A percentile compares a stretch with the other conserved stretches of the same genome.
Evolutionary conservation across 2,888 invertebrate genomes (phyloP).

Genomic region (Perithous albicinctus): DNA sequence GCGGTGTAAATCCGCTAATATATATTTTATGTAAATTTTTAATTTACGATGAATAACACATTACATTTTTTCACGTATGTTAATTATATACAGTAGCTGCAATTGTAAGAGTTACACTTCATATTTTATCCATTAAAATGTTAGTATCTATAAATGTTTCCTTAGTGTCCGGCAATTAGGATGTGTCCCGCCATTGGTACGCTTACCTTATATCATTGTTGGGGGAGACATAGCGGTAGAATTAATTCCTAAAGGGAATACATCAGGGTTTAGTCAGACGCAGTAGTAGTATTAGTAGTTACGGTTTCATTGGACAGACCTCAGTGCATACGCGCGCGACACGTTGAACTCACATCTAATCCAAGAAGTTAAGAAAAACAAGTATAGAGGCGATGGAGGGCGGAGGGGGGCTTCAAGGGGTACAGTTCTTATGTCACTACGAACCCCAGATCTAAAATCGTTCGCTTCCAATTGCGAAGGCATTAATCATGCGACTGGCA

Average conservation of each 20-base stretch:
- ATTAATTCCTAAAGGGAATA: constrained; percentile 53
- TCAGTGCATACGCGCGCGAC: background rate
- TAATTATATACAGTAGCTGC: no score
- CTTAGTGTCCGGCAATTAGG: no score
- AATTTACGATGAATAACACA: no score
- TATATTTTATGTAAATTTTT: no score
- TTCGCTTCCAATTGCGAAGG: background rate
- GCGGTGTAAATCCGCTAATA: no score
- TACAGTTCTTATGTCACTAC: constrained; percentile 13
- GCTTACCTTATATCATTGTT: no score
- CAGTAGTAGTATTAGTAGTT: constrained; percentile 51
- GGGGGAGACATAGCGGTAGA: constrained; percentile 23
- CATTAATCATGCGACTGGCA: constrained; percentile 1
- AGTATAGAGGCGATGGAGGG: background rate
- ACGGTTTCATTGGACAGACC: constrained; percentile 50
- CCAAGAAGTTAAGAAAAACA: constrained; percentile 13
- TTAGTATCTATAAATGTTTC: no score
- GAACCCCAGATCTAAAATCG: constrained; percentile 9
- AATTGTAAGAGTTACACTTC: no score
- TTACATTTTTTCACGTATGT: no score
- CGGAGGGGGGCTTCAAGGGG: background rate
- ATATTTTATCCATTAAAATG: no score
- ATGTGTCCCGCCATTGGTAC: no score
- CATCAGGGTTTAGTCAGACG: constrained; percentile 33
- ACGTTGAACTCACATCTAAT: constrained; percentile 23